phyloP scores from a whole-genome alignment of 1,140 invertebrate species.

The Brachionus calyciflorus region DNA sequence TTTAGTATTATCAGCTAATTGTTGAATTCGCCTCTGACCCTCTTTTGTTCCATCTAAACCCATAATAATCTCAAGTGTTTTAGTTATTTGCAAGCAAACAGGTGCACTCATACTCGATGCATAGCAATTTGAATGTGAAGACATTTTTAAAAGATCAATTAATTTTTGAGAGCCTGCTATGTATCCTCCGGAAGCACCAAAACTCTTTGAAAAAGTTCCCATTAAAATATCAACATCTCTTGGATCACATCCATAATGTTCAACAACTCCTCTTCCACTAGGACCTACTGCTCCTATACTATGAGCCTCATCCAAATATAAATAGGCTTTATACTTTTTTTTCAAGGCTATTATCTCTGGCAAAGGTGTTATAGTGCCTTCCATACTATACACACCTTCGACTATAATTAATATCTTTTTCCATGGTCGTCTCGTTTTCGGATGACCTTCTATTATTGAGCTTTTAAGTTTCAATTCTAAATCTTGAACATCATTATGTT shows the following conservation, averaged over 20 bases:
- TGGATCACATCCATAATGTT: constrained; percentile 78
- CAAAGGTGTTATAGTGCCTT: constrained; percentile 86
- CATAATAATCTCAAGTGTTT: constrained; percentile 83
- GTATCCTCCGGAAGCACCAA: constrained; percentile 93
- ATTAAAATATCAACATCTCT: constrained; percentile 90
- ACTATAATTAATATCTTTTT: constrained; percentile 89
- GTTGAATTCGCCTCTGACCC: constrained; percentile 70
- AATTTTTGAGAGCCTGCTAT: constrained; percentile 83
- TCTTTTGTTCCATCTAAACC: constrained; percentile 71
- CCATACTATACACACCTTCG: constrained; percentile 97
- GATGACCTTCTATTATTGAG: constrained; percentile 77
- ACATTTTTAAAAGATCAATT: constrained; percentile 73
- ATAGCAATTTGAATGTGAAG: constrained; percentile 82
- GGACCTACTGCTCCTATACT: constrained; percentile 88
- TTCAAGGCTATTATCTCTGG: constrained; percentile 85
- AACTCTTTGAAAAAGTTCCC: constrained; percentile 93
- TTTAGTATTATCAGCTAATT: constrained; percentile 76
- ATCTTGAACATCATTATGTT: constrained; percentile 77
- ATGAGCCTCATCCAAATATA: constrained; percentile 93
- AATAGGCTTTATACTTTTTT: constrained; percentile 84
- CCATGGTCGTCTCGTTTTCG: constrained; percentile 75
- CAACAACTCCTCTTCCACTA: constrained; percentile 79
- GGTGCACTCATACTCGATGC: constrained; percentile 85
- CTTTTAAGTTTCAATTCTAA: constrained; percentile 76
- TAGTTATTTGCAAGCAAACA: constrained; percentile 83